Base-by-base conservation (phyloP, 2,888 invertebrate species). In the Ypsolopha scabrella region DNA sequence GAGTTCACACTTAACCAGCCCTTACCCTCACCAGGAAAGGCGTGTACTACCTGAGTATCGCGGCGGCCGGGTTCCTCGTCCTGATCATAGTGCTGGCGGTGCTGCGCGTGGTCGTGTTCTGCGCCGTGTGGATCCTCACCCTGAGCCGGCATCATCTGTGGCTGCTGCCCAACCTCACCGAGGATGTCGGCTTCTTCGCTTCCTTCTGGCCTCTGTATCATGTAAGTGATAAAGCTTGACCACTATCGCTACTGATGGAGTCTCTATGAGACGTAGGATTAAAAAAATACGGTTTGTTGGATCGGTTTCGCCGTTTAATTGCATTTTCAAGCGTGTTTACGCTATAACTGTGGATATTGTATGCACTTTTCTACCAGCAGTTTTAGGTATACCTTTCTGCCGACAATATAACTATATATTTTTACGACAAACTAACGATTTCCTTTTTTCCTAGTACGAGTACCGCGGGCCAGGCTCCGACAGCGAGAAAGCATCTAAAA, bases 161-260 rank as follows among this genome's bases (percentile, higher is more conserved):
- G 99, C 90, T 99, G 58, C 89, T 99, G 64, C 99, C 99, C n/a
- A 99, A 99, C 85, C 88, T 99, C 44, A 98, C 98, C 0, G 99
- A 99, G 79, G 99, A 99, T 72, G 99, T 99, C 35, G 98, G 99
- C 51, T 97, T 99, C 88, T 93, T 99, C 60, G 98, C 98, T 7
- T 99, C 98, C 0, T 99, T 99, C 87, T 96, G 97, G 94, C 99
- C 99, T 3, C 87, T 98, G 0, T 98, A 98, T 79, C 93, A 94
- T 82, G 95, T 94, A 70, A 41, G 24, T 24, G 24, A 3, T 24
- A 2, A 3, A n/a, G n/a, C n/a, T n/a, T n/a, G n/a, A n/a, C n/a
- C n/a, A n/a, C n/a, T n/a, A n/a, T n/a, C n/a, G n/a, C n/a, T n/a
- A n/a, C n/a, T n/a, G n/a, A n/a, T n/a, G n/a, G n/a, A n/a, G n/a